Percentiles rank a stretch among this genome's conserved stretches.
Conservation (phyloP, 2,113 vertebrate genomes). For the Vulpes vulpes region DNA sequence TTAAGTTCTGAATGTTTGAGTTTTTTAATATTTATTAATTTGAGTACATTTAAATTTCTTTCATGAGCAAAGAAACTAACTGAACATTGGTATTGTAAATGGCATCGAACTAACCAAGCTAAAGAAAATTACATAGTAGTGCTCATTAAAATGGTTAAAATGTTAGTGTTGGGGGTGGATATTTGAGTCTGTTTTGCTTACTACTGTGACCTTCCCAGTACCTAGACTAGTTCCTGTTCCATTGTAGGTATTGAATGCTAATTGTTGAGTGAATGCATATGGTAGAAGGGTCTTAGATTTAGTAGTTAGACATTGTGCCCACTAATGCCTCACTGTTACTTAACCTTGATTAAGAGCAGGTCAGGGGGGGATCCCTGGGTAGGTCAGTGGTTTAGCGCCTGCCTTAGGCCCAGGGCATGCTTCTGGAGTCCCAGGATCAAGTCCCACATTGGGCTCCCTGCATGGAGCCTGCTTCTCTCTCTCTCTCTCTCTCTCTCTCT, state of each 20-base stretch:
- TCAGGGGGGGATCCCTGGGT: too few relatives aligned
- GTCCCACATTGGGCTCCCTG: too few relatives aligned
- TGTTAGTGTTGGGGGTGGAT: not conserved
- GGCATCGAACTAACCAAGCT: not conserved
- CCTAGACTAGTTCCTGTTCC: not conserved
- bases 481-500: too few relatives aligned
- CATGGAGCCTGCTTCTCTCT: too few relatives aligned
- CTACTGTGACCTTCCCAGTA: not conserved
- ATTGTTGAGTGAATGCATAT: not conserved
- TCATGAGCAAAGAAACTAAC: not conserved
- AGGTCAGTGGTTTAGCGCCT: too few relatives aligned
- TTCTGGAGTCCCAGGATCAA: too few relatives aligned
- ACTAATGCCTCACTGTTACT: not conserved
- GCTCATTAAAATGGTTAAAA: constrained; percentile 22
- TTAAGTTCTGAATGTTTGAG: not conserved
- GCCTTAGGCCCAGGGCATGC: too few relatives aligned
- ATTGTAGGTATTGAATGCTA: not conserved
- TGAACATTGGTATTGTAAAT: not conserved
- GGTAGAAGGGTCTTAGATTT: not conserved
- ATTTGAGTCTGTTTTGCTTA: not conserved
- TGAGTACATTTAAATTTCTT: constrained; percentile 16
- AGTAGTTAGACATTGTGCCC: too few relatives aligned
- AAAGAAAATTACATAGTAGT: not conserved
- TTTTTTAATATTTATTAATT: constrained; percentile 37
- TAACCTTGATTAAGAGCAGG: not conserved